These are phyloP conservation scores for Ophion costatus DNA, from an alignment of 2,888 invertebrate species.

Conservation along the genomic window DNA sequence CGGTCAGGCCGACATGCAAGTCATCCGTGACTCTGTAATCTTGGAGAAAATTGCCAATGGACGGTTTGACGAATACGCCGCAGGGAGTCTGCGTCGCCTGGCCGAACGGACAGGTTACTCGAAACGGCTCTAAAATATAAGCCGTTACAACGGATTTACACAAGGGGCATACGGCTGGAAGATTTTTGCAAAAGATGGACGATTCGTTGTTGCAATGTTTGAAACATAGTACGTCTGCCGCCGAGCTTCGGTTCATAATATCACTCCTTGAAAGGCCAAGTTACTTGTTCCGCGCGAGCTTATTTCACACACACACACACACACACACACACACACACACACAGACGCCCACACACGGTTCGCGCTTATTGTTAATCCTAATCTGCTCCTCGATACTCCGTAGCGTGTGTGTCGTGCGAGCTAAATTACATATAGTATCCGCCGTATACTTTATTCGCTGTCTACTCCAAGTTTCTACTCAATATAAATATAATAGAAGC, in stretches of 20 bases:
- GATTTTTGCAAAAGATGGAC: constrained; percentile 91
- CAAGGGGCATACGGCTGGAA: constrained; percentile 92
- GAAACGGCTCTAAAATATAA: constrained; percentile 77
- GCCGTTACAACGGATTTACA: constrained; percentile 83
- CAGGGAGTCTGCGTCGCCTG: constrained; percentile 92
- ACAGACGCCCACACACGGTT: no score
- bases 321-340: no score
- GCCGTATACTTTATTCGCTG: no score
- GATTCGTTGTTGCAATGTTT: constrained; percentile 93
- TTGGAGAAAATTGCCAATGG: constrained; percentile 93
- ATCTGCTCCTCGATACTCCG: no score
- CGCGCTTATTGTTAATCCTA: no score
- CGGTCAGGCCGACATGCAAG: constrained; percentile 95
- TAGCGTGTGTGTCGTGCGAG: no score
- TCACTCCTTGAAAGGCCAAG: neutral
- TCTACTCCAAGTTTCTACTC: no score
- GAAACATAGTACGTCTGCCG: constrained; percentile 91
- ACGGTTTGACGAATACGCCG: constrained; percentile 94
- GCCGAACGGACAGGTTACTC: constrained; percentile 94
- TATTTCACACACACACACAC: no score
- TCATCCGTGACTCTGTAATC: constrained; percentile 93
- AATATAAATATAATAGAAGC: no score
- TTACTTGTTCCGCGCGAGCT: no score
- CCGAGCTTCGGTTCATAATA: constrained; percentile 84
- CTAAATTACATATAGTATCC: no score